These are phyloP conservation scores for Drosophila burlai DNA, from an alignment of 1,140 invertebrate genomes.

Conservation along the genomic window DNA sequence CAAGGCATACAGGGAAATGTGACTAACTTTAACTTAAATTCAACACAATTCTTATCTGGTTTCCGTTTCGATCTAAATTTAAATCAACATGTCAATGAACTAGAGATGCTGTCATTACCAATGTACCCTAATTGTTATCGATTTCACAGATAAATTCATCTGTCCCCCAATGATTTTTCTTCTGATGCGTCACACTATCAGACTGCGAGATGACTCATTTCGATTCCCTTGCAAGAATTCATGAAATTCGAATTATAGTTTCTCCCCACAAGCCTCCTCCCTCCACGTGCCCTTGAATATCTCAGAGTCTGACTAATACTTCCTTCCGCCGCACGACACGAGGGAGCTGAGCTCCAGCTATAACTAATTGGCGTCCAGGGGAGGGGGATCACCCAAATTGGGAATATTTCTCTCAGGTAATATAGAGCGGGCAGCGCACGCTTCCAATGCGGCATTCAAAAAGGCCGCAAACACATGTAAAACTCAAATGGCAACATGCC, in stretches of 20 bases:
- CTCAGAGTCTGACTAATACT: constrained; percentile 72
- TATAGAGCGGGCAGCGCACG: constrained; percentile 42
- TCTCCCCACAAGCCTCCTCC: constrained; percentile 3
- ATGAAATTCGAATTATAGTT: constrained; percentile 55
- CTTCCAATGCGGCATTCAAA: constrained; percentile 64
- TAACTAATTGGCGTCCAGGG: constrained; percentile 66
- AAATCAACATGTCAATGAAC: background rate
- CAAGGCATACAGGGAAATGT: background rate
- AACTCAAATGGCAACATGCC: constrained; percentile 83
- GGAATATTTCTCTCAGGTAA: constrained; percentile 36
- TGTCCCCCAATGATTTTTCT: background rate
- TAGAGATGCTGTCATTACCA: constrained; percentile 12
- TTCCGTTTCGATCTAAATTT: background rate
- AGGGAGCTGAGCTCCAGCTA: constrained; percentile 39
- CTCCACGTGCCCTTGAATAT: constrained; percentile 59
- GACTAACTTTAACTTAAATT: background rate
- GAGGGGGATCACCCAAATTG: constrained; percentile 9
- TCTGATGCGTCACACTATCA: constrained; percentile 51
- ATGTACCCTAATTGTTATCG: constrained; percentile 5
- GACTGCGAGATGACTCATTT: constrained; percentile 48
- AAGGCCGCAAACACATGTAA: constrained; percentile 79
- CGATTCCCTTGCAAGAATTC: constrained; percentile 52
- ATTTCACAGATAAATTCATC: background rate
- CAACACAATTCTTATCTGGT: background rate
- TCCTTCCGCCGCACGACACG: constrained; percentile 56